Evolutionary conservation across 2,888 invertebrate species (phyloP).

Genomic region (Drosophila rubida): DNA sequence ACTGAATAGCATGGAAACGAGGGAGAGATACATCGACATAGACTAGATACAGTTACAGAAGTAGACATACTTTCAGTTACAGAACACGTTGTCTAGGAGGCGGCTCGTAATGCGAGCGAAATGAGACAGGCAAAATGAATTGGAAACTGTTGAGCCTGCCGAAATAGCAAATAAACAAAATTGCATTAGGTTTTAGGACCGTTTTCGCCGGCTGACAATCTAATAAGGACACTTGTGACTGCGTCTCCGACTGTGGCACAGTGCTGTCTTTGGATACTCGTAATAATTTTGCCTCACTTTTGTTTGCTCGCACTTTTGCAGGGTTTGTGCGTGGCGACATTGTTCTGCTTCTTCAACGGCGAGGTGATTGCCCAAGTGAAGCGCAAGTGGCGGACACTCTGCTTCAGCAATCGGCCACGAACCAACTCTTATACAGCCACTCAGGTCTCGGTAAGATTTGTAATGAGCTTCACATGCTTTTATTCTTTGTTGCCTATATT

Average conservation of each 20-base stretch:
- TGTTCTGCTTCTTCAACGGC: constrained; percentile 97
- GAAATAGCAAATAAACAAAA: constrained; percentile 60
- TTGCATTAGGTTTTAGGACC: constrained; percentile 46
- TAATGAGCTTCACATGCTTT: constrained; percentile 70
- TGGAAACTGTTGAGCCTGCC: constrained; percentile 50
- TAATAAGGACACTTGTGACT: constrained; percentile 39
- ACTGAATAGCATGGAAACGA: neutral
- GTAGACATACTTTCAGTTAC: neutral
- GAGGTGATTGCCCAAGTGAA: constrained; percentile 96
- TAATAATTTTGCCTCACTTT: constrained; percentile 1
- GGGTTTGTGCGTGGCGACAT: constrained; percentile 95
- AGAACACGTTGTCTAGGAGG: constrained; percentile 3
- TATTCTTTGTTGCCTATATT: constrained; percentile 20
- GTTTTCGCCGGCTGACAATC: constrained; percentile 21
- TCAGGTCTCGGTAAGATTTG: constrained; percentile 92
- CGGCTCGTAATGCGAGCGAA: constrained; percentile 20
- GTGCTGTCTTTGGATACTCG: constrained; percentile 6
- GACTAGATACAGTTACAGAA: neutral
- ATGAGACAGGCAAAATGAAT: constrained; percentile 44
- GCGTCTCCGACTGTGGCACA: neutral
- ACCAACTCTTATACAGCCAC: constrained; percentile 94
- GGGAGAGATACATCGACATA: constrained; percentile 1
- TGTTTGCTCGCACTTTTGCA: constrained; percentile 83
- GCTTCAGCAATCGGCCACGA: constrained; percentile 89
- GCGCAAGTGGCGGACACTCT: constrained; percentile 91